A percentile compares a stretch with the other conserved stretches of the same genome.
These are phyloP conservation scores for Decapterus maruadsi DNA, from an alignment of 2,797 vertebrate species.

Conservation along the genomic window DNA sequence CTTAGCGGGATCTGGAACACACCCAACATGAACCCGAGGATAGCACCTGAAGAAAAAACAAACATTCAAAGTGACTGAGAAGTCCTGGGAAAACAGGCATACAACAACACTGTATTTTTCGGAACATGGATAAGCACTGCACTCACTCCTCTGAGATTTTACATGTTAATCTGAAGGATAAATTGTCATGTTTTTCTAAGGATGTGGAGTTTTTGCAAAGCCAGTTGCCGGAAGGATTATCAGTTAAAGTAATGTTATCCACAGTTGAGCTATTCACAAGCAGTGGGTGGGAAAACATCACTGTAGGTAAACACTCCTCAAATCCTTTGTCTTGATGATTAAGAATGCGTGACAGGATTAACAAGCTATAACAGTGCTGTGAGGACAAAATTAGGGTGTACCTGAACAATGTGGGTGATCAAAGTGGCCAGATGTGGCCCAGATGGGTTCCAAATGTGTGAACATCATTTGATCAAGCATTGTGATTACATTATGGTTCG, in stretches of 20 bases:
- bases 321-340: slow-evolving; percentile 7
- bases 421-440: slow-evolving; percentile 57
- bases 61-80: slow-evolving; percentile 15
- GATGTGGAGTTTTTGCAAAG: not conserved
- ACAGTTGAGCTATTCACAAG: slow-evolving; percentile 26
- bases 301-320: slow-evolving; percentile 5
- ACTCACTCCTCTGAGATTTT: not conserved
- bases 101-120: not conserved
- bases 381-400: slow-evolving; percentile 6
- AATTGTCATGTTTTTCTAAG: slow-evolving; percentile 15
- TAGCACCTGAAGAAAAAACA: slow-evolving; percentile 87
- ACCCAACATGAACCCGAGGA: slow-evolving; percentile 96
- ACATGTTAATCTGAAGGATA: slow-evolving; percentile 17
- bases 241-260: slow-evolving; percentile 26
- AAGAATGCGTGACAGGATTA: slow-evolving; percentile 18
- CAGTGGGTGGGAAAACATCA: slow-evolving; percentile 19
- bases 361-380: not conserved
- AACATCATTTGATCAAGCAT: slow-evolving; percentile 36
- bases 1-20: slow-evolving; percentile 93
- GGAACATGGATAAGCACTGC: slow-evolving; percentile 13
- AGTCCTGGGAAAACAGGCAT: not conserved
- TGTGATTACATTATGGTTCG: slow-evolving; percentile 29
- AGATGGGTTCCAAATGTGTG: slow-evolving; percentile 55
- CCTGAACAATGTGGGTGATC: slow-evolving; percentile 32
- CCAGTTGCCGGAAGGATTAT: slow-evolving; percentile 23